These are phyloP conservation scores for Callipepla squamata DNA, from an alignment of 2,113 vertebrate genomes.

Conservation along the genomic window DNA sequence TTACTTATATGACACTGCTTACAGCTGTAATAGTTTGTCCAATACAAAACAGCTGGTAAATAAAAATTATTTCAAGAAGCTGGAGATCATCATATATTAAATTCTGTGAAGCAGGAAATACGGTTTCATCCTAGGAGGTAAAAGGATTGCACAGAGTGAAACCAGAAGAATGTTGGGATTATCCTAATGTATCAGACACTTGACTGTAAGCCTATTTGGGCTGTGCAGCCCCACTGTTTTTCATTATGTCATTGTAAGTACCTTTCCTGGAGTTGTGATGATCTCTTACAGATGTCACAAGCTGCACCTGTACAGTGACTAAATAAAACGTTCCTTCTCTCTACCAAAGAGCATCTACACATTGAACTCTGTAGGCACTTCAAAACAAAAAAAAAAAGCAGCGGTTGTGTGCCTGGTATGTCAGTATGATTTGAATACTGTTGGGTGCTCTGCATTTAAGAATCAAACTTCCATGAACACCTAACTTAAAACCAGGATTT, in stretches of 20 bases:
- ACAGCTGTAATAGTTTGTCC: neutral
- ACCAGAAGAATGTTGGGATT: neutral
- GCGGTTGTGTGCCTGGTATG: accelerated
- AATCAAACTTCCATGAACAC: neutral
- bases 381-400: neutral
- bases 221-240: neutral
- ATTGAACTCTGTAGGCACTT: neutral
- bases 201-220: neutral
- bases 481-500: neutral
- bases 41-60: neutral
- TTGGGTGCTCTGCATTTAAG: neutral
- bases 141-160: neutral
- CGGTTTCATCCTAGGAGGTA: neutral
- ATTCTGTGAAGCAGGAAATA: neutral
- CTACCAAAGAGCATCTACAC: neutral
- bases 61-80: neutral
- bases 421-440: neutral
- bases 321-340: neutral
- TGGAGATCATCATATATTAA: neutral
- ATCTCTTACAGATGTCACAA: neutral
- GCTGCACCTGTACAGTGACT: neutral
- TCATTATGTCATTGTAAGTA: neutral
- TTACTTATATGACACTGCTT: neutral
- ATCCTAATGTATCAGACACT: neutral
- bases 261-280: neutral